These are phyloP conservation scores for Phrynocephalus versicolor DNA, from an alignment of 2,113 vertebrate species.

Conservation along the genomic window DNA sequence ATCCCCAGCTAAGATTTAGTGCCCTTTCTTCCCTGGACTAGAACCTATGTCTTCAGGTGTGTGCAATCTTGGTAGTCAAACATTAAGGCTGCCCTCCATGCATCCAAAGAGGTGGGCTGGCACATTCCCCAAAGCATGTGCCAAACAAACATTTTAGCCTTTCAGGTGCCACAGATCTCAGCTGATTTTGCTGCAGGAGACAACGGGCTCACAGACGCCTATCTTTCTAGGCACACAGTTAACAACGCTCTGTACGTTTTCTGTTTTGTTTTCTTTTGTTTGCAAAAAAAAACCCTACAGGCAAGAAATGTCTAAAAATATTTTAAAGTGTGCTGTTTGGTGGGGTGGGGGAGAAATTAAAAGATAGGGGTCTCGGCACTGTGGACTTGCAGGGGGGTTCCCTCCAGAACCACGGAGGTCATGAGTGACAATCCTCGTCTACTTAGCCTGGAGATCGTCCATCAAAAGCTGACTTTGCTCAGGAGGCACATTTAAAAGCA, in stretches of 20 bases:
- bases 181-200: not conserved
- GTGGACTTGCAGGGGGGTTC: no score
- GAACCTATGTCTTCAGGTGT: no score
- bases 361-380: not conserved
- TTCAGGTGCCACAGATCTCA: no score
- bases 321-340: not conserved
- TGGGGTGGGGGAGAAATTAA: not conserved
- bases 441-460: not conserved
- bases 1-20: no score
- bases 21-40: no score
- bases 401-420: not conserved
- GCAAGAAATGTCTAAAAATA: not conserved
- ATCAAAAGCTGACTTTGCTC: not conserved
- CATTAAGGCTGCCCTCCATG: no score
- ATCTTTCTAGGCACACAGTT: not conserved
- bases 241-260: not conserved
- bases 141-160: no score
- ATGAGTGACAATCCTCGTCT: no score
- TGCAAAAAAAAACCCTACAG: not conserved
- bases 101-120: no score
- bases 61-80: no score
- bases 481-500: not conserved
- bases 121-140: no score
- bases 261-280: not conserved
- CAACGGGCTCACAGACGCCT: not conserved